These are phyloP conservation scores for silkworm (Bombyx mori) DNA, from an alignment of 1,140 invertebrate species.

Conservation along the genomic window DNA sequence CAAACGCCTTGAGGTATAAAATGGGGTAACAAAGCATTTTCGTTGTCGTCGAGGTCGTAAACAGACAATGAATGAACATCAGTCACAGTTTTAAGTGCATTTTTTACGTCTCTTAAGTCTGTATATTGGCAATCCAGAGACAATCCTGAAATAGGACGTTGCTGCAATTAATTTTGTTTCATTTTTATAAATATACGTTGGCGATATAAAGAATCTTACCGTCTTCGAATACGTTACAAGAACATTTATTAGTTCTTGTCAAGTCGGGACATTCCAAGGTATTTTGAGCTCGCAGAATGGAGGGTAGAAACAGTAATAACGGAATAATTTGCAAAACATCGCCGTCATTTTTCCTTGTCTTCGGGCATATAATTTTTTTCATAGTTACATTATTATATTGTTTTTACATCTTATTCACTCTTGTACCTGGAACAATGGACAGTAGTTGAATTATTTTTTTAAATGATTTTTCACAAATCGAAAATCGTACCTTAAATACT, in stretches of 20 bases:
- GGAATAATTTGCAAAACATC: slow-evolving; percentile 52
- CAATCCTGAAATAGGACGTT: slow-evolving; percentile 34
- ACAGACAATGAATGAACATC: slow-evolving; percentile 53
- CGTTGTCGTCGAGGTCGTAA: slow-evolving; percentile 53
- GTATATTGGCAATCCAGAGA: slow-evolving; percentile 62
- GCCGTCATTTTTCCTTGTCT: slow-evolving; percentile 43
- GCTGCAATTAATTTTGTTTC: slow-evolving; percentile 2
- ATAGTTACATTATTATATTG: slow-evolving; percentile 60
- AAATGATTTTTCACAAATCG: not conserved
- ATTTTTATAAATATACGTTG: slow-evolving; percentile 8
- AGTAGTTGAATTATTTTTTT: slow-evolving; percentile 1
- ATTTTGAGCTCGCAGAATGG: slow-evolving; percentile 63
- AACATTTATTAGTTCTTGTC: slow-evolving; percentile 57
- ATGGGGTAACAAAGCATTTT: slow-evolving; percentile 57
- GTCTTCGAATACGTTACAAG: slow-evolving; percentile 59
- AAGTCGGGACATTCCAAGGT: slow-evolving; percentile 53
- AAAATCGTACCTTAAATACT: too few species aligned
- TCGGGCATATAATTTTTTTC: slow-evolving; percentile 52
- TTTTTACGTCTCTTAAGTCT: slow-evolving; percentile 48
- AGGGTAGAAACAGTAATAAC: slow-evolving; percentile 54
- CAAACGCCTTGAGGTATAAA: slow-evolving; percentile 73
- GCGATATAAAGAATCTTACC: slow-evolving; percentile 32
- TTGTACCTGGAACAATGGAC: slow-evolving; percentile 39
- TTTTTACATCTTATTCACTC: slow-evolving; percentile 33
- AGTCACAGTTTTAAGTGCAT: slow-evolving; percentile 49